phyloP scores from a whole-genome alignment of 2,888 invertebrate genomes.

The Dryobotodes eremita region DNA sequence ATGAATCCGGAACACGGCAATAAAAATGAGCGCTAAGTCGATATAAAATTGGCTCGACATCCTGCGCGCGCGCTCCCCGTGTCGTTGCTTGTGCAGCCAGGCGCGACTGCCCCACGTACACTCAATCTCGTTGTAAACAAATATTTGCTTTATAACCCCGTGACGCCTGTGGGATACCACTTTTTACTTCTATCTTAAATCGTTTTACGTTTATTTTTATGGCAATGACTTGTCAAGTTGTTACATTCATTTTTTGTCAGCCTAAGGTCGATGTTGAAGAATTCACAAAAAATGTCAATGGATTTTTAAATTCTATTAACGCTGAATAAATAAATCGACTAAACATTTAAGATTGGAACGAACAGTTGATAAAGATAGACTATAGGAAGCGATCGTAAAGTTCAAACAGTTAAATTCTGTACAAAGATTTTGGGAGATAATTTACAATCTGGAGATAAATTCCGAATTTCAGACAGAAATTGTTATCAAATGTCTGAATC shows the following conservation, averaged over 20 bases:
- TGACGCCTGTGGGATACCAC: constrained; percentile 68
- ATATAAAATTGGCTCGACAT: constrained; percentile 75
- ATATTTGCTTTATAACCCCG: constrained; percentile 80
- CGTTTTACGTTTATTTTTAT: constrained; percentile 69
- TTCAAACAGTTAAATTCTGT: constrained; percentile 18
- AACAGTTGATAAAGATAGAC: constrained; percentile 42
- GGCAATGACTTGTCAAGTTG: constrained; percentile 62
- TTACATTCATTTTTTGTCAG: constrained; percentile 48
- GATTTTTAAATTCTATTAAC: constrained; percentile 55
- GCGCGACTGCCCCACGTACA: constrained; percentile 78
- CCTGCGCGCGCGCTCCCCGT: constrained; percentile 71
- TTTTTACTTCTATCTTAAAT: constrained; percentile 70
- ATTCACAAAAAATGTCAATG: constrained; percentile 51
- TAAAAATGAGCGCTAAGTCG: constrained; percentile 69
- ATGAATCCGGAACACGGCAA: constrained; percentile 74
- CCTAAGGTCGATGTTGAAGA: constrained; percentile 38
- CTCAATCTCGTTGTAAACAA: constrained; percentile 82
- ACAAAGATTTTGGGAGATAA: constrained; percentile 39
- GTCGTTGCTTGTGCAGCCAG: constrained; percentile 67
- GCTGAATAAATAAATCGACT: constrained; percentile 47
- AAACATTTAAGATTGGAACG: constrained; percentile 44
- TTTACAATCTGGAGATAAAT: constrained; percentile 40
- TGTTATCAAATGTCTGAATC: constrained; percentile 34
- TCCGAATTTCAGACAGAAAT: constrained; percentile 18
- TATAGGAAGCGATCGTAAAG: constrained; percentile 33